These are phyloP conservation scores for Andrena trimmerana DNA, from an alignment of 2,888 invertebrate genomes.

Conservation along the genomic window DNA sequence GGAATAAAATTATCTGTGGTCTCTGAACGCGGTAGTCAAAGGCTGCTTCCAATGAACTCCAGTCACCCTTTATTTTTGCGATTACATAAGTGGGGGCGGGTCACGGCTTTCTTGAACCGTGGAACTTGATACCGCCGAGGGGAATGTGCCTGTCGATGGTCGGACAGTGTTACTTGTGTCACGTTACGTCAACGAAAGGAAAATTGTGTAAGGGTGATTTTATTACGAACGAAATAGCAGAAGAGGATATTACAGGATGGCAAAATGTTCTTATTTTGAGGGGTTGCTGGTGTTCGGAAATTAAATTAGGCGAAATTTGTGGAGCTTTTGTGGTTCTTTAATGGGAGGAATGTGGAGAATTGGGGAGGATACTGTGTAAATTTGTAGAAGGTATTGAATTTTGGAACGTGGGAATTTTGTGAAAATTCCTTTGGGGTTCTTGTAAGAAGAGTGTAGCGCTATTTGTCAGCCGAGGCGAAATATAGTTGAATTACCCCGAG, in stretches of 20 bases:
- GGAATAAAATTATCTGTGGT: conserved; percentile 42
- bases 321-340: too few species aligned
- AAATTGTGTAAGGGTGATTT: not conserved
- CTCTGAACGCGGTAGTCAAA: conserved; percentile 21
- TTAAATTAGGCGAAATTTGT: too few species aligned
- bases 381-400: too few species aligned
- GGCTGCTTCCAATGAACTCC: conserved; percentile 30
- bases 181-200: not conserved
- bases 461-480: too few species aligned
- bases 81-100: conserved; percentile 14
- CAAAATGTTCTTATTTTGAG: not conserved
- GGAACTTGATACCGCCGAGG: conserved; percentile 5
- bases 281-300: not conserved
- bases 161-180: not conserved
- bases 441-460: too few species aligned
- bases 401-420: too few species aligned
- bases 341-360: too few species aligned
- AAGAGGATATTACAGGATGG: not conserved
- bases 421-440: too few species aligned
- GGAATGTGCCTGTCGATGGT: conserved; percentile 14
- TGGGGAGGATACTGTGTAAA: too few species aligned
- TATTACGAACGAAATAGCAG: not conserved
- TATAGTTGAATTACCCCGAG: too few species aligned
- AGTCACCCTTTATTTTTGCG: not conserved
- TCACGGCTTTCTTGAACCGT: not conserved